Evolutionary conservation across 2,888 invertebrate species (phyloP), one percentile per base, ranked within the genome.

Genomic region (Diarsia mendica): DNA sequence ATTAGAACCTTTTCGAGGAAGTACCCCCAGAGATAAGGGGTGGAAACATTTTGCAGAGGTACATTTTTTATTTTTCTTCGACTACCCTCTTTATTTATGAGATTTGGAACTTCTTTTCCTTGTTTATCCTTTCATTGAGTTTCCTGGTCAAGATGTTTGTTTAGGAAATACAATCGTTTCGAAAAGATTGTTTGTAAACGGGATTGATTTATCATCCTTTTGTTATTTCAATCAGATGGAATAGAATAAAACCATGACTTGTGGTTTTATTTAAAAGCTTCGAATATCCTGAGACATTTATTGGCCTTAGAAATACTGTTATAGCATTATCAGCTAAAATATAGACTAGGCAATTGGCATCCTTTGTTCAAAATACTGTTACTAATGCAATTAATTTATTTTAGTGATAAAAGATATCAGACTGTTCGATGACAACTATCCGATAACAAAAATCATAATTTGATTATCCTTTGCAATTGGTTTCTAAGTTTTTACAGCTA

Each of bases 1-100:
- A 72, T 33, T 60, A 33, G 33, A 10, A 48, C 28, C 20, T 61
- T 82, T 66, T 66, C 23, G 6, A 13, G 44, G 48, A 82, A 72
- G 15, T 51, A 51, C 18, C 3, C 15, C 1, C 39, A 67, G 28
- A 28, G 39, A 63, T 71, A 60, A 15, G 49, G 20, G 9, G 8
- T 72, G 48, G 5, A 8, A 5, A 28, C 20, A 8, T 13, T 55
- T 64, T 44, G 9, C 10, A 44, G 15, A 20, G 8, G 18, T 49
- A 49, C 18, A 48, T 65, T 63, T 63, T 63, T n/a, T 55, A 61
- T 64, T 28, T 53, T 20, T 18, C 3, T 48, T 51, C 4, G 28
- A 66, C 18, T 58, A 48, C 28, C 46, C 48, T 61, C 53, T 64
- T 68, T 20, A 55, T 67, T 63, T 44, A 18, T 18, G 23, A 39